Percentiles rank a stretch among this genome's conserved stretches.
Evolutionary conservation across 2,888 invertebrate genomes (phyloP).

Genomic region (Erebia palarica): DNA sequence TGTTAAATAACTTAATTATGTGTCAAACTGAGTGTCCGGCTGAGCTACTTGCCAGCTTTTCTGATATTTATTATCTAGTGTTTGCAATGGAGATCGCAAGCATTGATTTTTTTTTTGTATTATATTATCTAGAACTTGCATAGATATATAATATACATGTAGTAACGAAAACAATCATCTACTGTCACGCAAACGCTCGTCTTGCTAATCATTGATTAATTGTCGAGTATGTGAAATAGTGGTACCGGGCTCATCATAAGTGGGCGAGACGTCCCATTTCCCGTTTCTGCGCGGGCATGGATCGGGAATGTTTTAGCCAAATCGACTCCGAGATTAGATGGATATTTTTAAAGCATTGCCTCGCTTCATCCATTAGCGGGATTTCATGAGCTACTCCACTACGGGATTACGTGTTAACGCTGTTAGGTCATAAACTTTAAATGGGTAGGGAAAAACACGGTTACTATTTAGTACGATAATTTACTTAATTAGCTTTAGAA

Average conservation of each 20-base stretch:
- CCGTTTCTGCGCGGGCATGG: slow-evolving; percentile 60
- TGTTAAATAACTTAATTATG: too few relatives aligned
- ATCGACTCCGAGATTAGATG: slow-evolving; percentile 70
- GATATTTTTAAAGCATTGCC: slow-evolving; percentile 73
- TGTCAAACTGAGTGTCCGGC: too few relatives aligned
- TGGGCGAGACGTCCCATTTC: slow-evolving; percentile 65
- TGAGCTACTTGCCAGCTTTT: too few relatives aligned
- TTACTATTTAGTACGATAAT: slow-evolving; percentile 12
- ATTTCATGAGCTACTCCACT: slow-evolving; percentile 63
- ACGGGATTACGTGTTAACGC: slow-evolving; percentile 60
- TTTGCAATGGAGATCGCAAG: too few relatives aligned
- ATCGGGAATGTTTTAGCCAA: slow-evolving; percentile 70
- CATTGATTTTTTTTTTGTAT: too few relatives aligned
- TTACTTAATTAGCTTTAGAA: slow-evolving; percentile 15
- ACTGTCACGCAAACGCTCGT: too few relatives aligned
- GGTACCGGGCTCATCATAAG: slow-evolving; percentile 54
- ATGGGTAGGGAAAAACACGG: slow-evolving; percentile 35
- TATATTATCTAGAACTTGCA: too few relatives aligned
- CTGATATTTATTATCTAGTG: too few relatives aligned
- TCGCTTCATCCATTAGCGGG: slow-evolving; percentile 72
- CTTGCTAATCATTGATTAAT: slow-evolving; percentile 5
- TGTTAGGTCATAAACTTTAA: slow-evolving; percentile 49
- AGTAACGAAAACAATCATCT: too few relatives aligned
- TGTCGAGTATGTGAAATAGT: slow-evolving; percentile 34
- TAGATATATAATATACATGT: too few relatives aligned